Evolutionary conservation across 1,140 invertebrate genomes (phyloP), one percentile per base, ranked within the genome.

Genomic region (Penaeus indicus): DNA sequence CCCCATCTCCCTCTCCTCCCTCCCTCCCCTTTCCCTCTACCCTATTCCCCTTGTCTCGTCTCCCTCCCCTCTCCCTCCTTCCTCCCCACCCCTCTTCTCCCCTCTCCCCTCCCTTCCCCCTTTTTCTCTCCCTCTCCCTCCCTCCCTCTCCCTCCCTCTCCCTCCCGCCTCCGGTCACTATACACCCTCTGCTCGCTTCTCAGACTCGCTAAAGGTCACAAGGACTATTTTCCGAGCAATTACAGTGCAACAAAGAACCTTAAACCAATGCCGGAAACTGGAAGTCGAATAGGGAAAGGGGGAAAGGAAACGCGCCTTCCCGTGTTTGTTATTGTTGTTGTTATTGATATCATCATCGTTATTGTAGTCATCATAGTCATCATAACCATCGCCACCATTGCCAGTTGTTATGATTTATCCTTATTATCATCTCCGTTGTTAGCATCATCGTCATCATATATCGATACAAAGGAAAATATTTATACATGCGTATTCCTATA

Each of bases 161-260:
- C 75, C 63, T 27, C 27, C 18, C 78, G 3, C 61, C 42, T 22
- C 18, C 61, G 19, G 61, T 42, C 60, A 32, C 62, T 47, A 42
- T n/a, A 32, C 79, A 67, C 25, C 79, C 63, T 69, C 75, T 60
- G 42, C 78, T n/a, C 38, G 27, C 16, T n/a, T 42, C 19, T 62
- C 62, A 32, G 63, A n/a, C 72, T 25, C 27, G n/a, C 42, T 69
- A 88, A 88, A 88, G 86, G 80, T 88, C 86, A 83, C 38, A 75
- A 42, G 69, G 38, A 3, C 67, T 75, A 83, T 88, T 88, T 84
- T 83, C 86, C 86, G 27, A 77, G 25, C 86, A 88, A 88, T 88
- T 88, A 88, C 86, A 25, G 54, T 22, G 5, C 32, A 88, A 82
- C 79, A 78, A 88, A 77, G 75, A 54, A 54, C 54, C 54, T 54